These are phyloP conservation scores for Oligia strigilis DNA, from an alignment of 2,888 invertebrate genomes.

Conservation along the genomic window DNA sequence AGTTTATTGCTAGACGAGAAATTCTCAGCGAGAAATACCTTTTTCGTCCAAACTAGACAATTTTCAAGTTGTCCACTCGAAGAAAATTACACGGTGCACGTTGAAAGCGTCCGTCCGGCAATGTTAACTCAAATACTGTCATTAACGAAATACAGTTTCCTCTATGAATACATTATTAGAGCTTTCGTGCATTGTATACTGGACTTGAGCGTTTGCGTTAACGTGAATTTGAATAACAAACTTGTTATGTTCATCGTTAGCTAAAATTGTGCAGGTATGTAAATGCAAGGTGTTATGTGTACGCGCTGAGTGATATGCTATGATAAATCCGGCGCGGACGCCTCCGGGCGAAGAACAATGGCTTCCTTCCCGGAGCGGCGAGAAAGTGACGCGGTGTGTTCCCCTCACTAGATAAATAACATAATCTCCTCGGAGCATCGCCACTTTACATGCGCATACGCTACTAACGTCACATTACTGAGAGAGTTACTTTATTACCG, in stretches of 20 bases:
- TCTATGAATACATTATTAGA: conserved; percentile 69
- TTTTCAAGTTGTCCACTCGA: conserved; percentile 75
- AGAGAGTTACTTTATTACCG: conserved; percentile 70
- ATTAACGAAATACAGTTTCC: conserved; percentile 78
- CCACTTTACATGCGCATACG: conserved; percentile 78
- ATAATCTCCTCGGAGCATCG: conserved; percentile 71
- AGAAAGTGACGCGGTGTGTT: conserved; percentile 74
- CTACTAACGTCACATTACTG: conserved; percentile 72
- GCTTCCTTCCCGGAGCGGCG: conserved; percentile 73
- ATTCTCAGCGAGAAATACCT: conserved; percentile 78
- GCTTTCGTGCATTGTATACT: conserved; percentile 70
- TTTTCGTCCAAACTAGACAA: conserved; percentile 79
- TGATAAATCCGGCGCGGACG: conserved; percentile 71
- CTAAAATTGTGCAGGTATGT: conserved; percentile 77
- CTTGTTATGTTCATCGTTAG: conserved; percentile 74
- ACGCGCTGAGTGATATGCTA: conserved; percentile 66
- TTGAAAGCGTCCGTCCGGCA: conserved; percentile 72
- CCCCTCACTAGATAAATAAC: conserved; percentile 79
- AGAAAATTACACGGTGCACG: conserved; percentile 78
- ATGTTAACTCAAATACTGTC: conserved; percentile 75
- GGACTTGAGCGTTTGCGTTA: conserved; percentile 68
- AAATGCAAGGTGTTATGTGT: conserved; percentile 74
- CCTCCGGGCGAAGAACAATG: conserved; percentile 80
- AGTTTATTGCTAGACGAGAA: conserved; percentile 81
- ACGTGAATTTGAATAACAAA: conserved; percentile 71